Evolutionary conservation across 2,797 vertebrate genomes (phyloP).

Genomic region (Enteromius thamalakanensis): DNA sequence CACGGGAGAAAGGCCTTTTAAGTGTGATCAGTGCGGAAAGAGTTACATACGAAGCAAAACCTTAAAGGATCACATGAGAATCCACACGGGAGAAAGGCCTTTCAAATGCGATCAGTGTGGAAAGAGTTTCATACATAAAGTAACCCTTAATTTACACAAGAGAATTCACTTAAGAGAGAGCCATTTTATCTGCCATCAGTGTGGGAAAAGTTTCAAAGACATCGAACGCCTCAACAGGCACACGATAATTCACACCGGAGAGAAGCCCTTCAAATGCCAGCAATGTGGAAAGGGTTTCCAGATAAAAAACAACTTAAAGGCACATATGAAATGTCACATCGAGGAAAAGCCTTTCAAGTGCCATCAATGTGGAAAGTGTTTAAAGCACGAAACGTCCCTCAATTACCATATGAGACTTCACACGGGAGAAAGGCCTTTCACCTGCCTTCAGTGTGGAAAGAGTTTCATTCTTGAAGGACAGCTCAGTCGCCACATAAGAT

Average conservation of each 20-base stretch:
- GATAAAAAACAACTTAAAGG: constrained; percentile 6
- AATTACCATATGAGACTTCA: constrained; percentile 28
- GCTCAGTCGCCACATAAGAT: constrained; percentile 15
- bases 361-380: constrained; percentile 28
- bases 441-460: constrained; percentile 24
- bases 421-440: constrained; percentile 27
- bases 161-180: constrained; percentile 19
- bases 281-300: constrained; percentile 28
- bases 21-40: constrained; percentile 29
- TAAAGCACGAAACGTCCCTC: constrained; percentile 23
- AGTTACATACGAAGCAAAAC: constrained; percentile 14
- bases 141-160: constrained; percentile 14
- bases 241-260: constrained; percentile 11
- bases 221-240: constrained; percentile 6
- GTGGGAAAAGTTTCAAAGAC: constrained; percentile 26
- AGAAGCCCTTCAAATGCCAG: constrained; percentile 17
- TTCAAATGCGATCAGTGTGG: constrained; percentile 12
- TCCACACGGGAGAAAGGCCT: constrained; percentile 18
- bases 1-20: background rate
- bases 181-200: constrained; percentile 12
- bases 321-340: constrained; percentile 17
- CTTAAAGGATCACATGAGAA: constrained; percentile 16
- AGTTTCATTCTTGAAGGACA: constrained; percentile 31
- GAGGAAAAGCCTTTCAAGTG: constrained; percentile 28
- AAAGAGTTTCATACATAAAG: constrained; percentile 21